phyloP scores from a whole-genome alignment of 2,797 vertebrate species.

The Microchirus variegatus region DNA sequence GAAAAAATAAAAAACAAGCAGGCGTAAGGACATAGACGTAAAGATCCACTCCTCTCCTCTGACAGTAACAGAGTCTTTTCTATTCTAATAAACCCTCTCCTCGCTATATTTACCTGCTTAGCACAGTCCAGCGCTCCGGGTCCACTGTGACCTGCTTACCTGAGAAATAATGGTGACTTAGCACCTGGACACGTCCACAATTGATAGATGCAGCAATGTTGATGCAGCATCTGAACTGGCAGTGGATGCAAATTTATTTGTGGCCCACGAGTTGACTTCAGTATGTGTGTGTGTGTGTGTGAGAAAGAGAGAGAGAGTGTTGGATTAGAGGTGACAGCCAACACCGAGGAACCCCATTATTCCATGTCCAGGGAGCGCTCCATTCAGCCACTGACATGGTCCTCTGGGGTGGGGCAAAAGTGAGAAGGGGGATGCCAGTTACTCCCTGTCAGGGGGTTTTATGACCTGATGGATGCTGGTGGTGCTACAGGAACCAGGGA shows the following conservation, averaged over 20 bases:
- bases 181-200: constrained; percentile 65
- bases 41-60: constrained; percentile 35
- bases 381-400: constrained; percentile 55
- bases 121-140: constrained; percentile 77
- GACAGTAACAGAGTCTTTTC: constrained; percentile 73
- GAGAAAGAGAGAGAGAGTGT: constrained; percentile 69
- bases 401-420: constrained; percentile 51
- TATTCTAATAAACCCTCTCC: constrained; percentile 76
- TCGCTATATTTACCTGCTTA: constrained; percentile 81
- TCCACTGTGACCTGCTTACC: constrained; percentile 62
- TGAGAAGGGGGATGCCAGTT: constrained; percentile 52
- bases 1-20: constrained; percentile 3
- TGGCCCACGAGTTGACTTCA: constrained; percentile 7
- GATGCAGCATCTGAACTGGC: constrained; percentile 63
- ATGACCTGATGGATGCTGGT: constrained; percentile 79
- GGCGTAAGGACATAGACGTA: no score
- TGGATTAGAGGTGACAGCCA: constrained; percentile 79
- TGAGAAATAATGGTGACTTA: constrained; percentile 75
- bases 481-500: constrained; percentile 44
- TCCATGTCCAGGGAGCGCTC: constrained; percentile 67
- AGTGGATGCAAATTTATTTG: constrained; percentile 67
- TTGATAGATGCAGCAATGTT: constrained; percentile 73
- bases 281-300: constrained; percentile 75
- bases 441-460: constrained; percentile 67
- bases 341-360: constrained; percentile 76